Percentiles rank a stretch among this genome's conserved stretches.
Evolutionary conservation across 2,797 vertebrate species (phyloP).

Genomic region (Pogoniulus pusillus): DNA sequence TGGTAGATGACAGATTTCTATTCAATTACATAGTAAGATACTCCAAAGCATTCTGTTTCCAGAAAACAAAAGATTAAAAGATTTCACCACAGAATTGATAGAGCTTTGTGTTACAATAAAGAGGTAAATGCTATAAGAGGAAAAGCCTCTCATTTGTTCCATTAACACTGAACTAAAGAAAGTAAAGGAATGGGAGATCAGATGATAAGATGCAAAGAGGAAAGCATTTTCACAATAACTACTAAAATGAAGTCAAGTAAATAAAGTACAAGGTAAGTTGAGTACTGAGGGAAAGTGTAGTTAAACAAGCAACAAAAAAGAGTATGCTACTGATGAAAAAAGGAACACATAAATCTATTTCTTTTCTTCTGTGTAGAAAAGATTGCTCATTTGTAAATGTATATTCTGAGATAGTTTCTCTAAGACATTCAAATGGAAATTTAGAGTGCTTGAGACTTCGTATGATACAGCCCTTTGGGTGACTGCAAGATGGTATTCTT

Average conservation of each 20-base stretch:
- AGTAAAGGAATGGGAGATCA: background rate
- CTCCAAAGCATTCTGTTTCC: slow-evolving; percentile 1
- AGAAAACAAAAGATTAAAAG: slow-evolving; percentile 1
- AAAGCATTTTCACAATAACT: background rate
- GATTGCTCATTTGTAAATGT: background rate
- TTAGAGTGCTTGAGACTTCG: background rate
- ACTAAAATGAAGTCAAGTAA: background rate
- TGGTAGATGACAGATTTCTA: background rate
- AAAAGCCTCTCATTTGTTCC: background rate
- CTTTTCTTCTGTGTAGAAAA: background rate
- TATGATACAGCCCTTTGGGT: background rate
- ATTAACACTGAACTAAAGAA: background rate
- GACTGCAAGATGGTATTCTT: background rate
- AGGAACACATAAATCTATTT: background rate
- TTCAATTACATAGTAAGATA: background rate
- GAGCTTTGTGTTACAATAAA: background rate
- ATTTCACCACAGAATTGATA: background rate
- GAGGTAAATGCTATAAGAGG: background rate
- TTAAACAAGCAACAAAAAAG: background rate
- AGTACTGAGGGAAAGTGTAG: background rate
- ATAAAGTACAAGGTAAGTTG: background rate
- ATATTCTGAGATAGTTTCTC: background rate
- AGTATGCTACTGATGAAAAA: background rate
- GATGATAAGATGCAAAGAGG: background rate
- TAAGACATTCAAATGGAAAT: background rate